Percentiles rank a stretch among this genome's conserved stretches.
phyloP scores from a whole-genome alignment of 2,797 vertebrate genomes.

The Xenentodon cancila region DNA sequence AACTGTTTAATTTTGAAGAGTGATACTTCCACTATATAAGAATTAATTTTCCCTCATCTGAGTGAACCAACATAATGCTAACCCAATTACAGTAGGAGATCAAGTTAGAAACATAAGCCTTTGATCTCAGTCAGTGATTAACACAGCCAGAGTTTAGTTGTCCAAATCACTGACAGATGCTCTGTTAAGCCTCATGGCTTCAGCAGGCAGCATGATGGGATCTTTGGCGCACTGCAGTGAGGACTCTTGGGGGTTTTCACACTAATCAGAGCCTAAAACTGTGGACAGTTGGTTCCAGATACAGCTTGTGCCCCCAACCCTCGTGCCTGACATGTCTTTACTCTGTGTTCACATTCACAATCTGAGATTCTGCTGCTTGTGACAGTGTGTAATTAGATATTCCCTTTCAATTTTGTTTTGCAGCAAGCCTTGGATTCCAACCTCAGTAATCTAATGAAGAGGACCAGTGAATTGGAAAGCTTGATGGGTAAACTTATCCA shows the following conservation, averaged over 20 bases:
- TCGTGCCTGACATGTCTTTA: conserved; percentile 30
- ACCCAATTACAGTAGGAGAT: conserved; percentile 66
- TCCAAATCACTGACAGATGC: conserved; percentile 78
- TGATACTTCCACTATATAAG: conserved; percentile 16
- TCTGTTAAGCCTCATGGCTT: conserved; percentile 67
- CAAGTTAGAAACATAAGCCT: conserved; percentile 67
- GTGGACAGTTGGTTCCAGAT: conserved; percentile 48
- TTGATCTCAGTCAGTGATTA: conserved; percentile 77
- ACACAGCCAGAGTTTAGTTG: conserved; percentile 71
- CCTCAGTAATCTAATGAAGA: conserved; percentile 97
- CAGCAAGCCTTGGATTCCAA: conserved; percentile 97
- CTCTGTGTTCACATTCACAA: conserved; percentile 34
- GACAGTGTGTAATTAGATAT: conserved; percentile 51
- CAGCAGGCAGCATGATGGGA: conserved; percentile 64
- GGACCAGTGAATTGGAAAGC: conserved; percentile 97
- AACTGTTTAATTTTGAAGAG: conserved; percentile 26
- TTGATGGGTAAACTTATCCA: conserved; percentile 98
- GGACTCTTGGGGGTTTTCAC: conserved; percentile 26
- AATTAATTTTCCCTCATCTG: conserved; percentile 26
- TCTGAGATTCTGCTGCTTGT: neutral
- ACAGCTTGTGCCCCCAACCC: conserved; percentile 31
- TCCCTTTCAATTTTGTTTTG: conserved; percentile 67
- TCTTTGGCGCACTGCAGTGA: conserved; percentile 55
- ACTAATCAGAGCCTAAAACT: conserved; percentile 55
- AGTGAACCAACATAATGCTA: conserved; percentile 35